A percentile compares a stretch with the other conserved stretches of the same genome.
Evolutionary conservation across 2,888 invertebrate genomes (phyloP).

Genomic region (Thumatha senex): DNA sequence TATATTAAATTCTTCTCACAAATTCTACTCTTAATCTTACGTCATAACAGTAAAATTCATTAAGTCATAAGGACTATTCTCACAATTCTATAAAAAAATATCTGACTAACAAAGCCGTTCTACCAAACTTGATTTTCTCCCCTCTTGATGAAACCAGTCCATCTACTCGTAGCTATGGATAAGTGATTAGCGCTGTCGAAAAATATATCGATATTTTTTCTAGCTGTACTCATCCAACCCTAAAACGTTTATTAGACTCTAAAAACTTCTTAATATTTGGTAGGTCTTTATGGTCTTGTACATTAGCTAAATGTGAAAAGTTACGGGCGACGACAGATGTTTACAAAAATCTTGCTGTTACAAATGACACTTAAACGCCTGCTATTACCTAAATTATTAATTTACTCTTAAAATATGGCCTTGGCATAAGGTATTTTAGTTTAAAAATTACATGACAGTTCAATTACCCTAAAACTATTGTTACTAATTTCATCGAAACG

Average conservation of each 20-base stretch:
- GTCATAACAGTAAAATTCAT: background rate
- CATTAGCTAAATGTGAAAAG: background rate
- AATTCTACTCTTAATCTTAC: no score
- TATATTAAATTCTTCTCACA: no score
- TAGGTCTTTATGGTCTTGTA: background rate
- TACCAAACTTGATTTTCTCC: slow-evolving; percentile 31
- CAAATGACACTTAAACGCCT: background rate
- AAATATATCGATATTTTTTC: slow-evolving; percentile 25
- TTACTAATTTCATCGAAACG: no score
- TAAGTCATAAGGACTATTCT: slow-evolving; percentile 12
- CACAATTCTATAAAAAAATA: slow-evolving; percentile 13
- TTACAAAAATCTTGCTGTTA: background rate
- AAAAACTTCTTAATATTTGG: background rate
- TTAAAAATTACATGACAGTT: no score
- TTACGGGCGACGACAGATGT: background rate
- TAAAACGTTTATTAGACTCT: background rate
- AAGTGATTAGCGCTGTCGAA: slow-evolving; percentile 21
- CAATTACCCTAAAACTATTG: no score
- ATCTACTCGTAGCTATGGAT: slow-evolving; percentile 16
- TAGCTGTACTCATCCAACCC: background rate
- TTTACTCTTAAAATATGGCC: no score
- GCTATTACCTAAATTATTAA: no score
- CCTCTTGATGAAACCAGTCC: slow-evolving; percentile 28
- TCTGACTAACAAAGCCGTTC: slow-evolving; percentile 20
- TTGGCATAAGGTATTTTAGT: no score